Evolutionary conservation across 2,888 invertebrate genomes (phyloP), one percentile per base, ranked within the genome.

Genomic region (Beris morrisii): DNA sequence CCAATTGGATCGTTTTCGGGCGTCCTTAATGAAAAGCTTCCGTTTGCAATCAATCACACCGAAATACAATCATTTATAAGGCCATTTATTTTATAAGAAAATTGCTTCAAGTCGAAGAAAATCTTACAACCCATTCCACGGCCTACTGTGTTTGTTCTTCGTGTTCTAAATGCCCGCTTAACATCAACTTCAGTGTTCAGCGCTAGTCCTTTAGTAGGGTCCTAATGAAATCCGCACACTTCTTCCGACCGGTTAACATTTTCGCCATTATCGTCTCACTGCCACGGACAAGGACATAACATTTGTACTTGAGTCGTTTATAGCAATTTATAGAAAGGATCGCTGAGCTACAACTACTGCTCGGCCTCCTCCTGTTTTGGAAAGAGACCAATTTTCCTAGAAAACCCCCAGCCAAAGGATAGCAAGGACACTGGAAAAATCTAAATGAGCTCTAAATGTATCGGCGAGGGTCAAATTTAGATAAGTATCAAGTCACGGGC

Each of bases 401-500:
- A 7, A 38, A 38, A 38, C 5, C 9, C 38, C 38, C 48, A 22
- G 15, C 22, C 46, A 4, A 52, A 52, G 15, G 52, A 50, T 13
- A 61, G 7, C 52, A 50, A 61, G 12, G 28, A 6, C 22, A 61
- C 48, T 61, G 15, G 28, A 45, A 63, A 45, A 28, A 15, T 64
- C 55, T 31, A 46, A 64, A 64, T 64, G 55, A 64, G 64, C 55
- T 64, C 45, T 15, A 64, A 54, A 31, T 54, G 30, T 64, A 64
- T 55, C 45, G 55, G 57, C 32, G 5, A 52, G 66, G 69, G 69
- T 69, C 69, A 69, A 64, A 69, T 64, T 63, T 64, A 66, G 69
- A 69, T 69, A 69, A 66, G 59, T 66, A 69, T 69, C 69, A 69
- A 69, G 67, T 67, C 67, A 67, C 67, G 67, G 64, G 44, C 67